Evolutionary conservation across 2,888 invertebrate genomes (phyloP).

Genomic region (Pherbina coryleti): DNA sequence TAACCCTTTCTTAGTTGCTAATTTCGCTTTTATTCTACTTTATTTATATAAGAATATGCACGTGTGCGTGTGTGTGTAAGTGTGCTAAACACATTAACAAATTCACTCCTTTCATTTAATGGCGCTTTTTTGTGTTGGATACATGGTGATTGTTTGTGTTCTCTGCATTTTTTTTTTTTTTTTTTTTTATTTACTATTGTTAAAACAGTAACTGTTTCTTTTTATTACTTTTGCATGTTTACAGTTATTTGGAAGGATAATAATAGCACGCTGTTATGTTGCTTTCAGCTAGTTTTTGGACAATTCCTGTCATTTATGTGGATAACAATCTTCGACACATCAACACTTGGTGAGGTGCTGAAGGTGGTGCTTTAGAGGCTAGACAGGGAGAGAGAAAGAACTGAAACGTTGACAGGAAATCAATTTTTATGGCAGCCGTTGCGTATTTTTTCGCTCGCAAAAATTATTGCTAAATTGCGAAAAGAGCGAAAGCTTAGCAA

Average conservation of each 20-base stretch:
- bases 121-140: constrained; percentile 33
- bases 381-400: not conserved
- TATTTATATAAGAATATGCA: not conserved
- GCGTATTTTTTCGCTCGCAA: not conserved
- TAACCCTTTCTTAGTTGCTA: constrained; percentile 45
- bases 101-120: constrained; percentile 61
- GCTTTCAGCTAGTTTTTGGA: constrained; percentile 9
- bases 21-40: not conserved
- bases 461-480: no score
- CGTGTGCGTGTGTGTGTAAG: constrained; percentile 26
- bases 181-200: not conserved
- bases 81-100: constrained; percentile 58
- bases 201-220: not conserved
- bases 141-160: not conserved
- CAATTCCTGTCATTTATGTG: constrained; percentile 12
- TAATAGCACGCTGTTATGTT: constrained; percentile 7
- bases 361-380: not conserved
- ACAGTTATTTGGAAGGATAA: constrained; percentile 8
- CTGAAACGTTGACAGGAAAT: constrained; percentile 34
- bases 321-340: constrained; percentile 41
- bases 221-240: constrained; percentile 26
- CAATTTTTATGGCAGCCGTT: constrained; percentile 21
- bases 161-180: not conserved
- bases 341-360: constrained; percentile 43
- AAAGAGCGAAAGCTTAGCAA: not conserved